Conservation (phyloP, 1,140 invertebrate species). For the Ceratina australensis region DNA sequence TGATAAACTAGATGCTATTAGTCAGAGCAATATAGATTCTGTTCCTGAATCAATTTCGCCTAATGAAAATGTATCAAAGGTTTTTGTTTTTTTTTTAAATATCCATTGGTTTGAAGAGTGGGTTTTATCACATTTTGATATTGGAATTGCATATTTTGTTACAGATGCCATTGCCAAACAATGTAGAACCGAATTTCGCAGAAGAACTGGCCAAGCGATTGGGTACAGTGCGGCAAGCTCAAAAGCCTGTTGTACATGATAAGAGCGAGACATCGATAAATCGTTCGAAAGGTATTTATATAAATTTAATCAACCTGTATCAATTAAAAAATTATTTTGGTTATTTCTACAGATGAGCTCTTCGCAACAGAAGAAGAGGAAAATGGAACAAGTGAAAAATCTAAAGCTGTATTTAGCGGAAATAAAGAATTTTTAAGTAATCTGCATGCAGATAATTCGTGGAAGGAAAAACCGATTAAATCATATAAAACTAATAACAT, state of each 20-base stretch:
- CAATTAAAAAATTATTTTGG: neutral
- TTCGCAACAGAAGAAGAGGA: conserved; percentile 65
- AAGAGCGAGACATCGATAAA: conserved; percentile 67
- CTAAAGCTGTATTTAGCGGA: conserved; percentile 55
- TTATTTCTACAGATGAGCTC: conserved; percentile 65
- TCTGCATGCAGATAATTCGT: conserved; percentile 60
- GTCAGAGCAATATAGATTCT: conserved; percentile 69
- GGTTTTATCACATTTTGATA: neutral
- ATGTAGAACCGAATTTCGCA: conserved; percentile 79
- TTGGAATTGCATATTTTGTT: conserved; percentile 34
- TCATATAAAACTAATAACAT: conserved; percentile 68
- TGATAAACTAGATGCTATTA: conserved; percentile 60
- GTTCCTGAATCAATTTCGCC: conserved; percentile 63
- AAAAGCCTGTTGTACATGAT: conserved; percentile 65
- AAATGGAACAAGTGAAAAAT: conserved; percentile 52
- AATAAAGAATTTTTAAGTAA: conserved; percentile 66
- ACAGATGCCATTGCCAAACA: conserved; percentile 63
- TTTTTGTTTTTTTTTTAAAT: neutral
- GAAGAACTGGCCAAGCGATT: conserved; percentile 82
- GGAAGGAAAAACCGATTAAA: conserved; percentile 66
- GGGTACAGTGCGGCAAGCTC: conserved; percentile 75
- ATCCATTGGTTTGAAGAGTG: neutral
- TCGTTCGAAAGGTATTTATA: conserved; percentile 66
- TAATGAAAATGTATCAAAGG: conserved; percentile 49
- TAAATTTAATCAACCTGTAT: conserved; percentile 8